Evolutionary conservation across 1,140 invertebrate genomes (phyloP), one percentile per base, ranked within the genome.

Genomic region (Helicoverpa armigera): DNA sequence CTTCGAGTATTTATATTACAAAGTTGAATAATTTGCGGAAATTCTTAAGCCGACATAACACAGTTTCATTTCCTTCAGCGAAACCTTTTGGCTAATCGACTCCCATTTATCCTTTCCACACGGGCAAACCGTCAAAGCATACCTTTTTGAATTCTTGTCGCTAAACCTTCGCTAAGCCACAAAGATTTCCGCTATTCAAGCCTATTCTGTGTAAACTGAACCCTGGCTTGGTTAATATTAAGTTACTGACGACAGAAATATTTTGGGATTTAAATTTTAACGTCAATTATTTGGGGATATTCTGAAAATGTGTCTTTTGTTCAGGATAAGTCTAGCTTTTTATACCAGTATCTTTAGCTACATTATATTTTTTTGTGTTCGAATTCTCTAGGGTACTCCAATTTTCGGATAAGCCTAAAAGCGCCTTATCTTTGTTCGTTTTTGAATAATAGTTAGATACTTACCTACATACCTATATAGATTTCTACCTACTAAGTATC

Each of bases 111-210:
- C 67, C 67, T 9, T 51, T 51, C 48, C 67, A 16, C 67, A 12
- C 18, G 16, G 67, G 12, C 48, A 50, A 70, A 54, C 63, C 63
- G 18, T 29, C 50, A 72, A 72, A 31, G 48, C 69, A 72, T 72
- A 72, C 69, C 69, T 72, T 72, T 72, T 72, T 72, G 69, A 72
- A 54, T 72, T 72, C 69, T 72, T 54, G 69, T 72, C 69, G 13
- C 69, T 35, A 29, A 72, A 50, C 50, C 50, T 72, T 72, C 29
- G 13, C 18, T 61, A 31, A 72, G 69, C 69, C 69, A 29, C 63
- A 65, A 72, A 18, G 50, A 72, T 72, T 51, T 31, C 18, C 13
- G 50, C 50, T 72, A 72, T 72, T 72, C 50, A 72, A 29, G n/a
- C n/a, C 50, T 53, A 23, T 18, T 53, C 18, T 54, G 50, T 53